phyloP scores from a whole-genome alignment of 2,888 invertebrate species.

The Andrena hattorfiana region DNA sequence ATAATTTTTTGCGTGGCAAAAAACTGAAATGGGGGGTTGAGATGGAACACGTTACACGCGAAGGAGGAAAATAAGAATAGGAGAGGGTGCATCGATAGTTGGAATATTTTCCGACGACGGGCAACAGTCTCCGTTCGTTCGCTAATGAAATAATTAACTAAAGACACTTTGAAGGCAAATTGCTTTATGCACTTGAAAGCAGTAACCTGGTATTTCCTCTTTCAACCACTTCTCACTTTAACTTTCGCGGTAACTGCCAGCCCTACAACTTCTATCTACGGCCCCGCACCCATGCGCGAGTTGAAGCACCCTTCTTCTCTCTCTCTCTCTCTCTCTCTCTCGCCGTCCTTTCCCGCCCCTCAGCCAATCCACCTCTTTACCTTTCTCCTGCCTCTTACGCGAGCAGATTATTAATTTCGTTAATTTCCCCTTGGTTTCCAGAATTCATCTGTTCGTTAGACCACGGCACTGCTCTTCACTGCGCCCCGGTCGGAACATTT shows the following conservation, averaged over 20 bases:
- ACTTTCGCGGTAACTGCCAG: constrained; percentile 51
- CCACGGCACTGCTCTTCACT: constrained; percentile 25
- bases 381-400: constrained; percentile 21
- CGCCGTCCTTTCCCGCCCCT: background rate
- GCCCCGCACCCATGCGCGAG: constrained; percentile 35
- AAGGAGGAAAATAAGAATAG: background rate
- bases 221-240: constrained; percentile 47
- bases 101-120: constrained; percentile 22
- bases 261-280: constrained; percentile 47
- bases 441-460: constrained; percentile 62
- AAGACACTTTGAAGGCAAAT: constrained; percentile 58
- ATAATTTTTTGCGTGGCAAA: too few species aligned
- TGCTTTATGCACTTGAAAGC: constrained; percentile 61
- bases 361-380: background rate
- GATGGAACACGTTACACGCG: background rate
- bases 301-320: constrained; percentile 49
- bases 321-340: background rate
- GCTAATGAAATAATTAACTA: constrained; percentile 76
- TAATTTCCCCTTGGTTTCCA: constrained; percentile 67
- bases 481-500: constrained; percentile 33
- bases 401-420: constrained; percentile 75
- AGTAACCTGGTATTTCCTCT: constrained; percentile 48
- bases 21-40: too few species aligned
- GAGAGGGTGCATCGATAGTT: constrained; percentile 3
- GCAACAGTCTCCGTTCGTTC: constrained; percentile 64